Percentiles rank a stretch among this genome's conserved stretches.
These are phyloP conservation scores for Cheilosia urbana DNA, from an alignment of 2,888 invertebrate species.

Conservation along the genomic window DNA sequence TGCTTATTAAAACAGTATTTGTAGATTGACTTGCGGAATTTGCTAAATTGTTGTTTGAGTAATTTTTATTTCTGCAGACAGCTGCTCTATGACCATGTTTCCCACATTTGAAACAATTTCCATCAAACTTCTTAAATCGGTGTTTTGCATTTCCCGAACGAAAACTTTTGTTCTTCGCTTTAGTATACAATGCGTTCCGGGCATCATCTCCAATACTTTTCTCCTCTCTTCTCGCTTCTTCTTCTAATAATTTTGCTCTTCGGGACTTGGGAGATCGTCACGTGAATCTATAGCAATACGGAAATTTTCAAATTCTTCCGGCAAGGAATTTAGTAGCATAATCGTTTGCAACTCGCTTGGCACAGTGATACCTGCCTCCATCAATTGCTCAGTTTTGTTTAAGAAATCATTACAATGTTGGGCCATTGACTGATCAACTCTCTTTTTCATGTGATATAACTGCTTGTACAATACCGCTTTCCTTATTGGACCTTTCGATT, in stretches of 20 bases:
- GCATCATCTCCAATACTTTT: not conserved
- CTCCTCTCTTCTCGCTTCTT: conserved; percentile 23
- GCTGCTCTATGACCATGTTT: conserved; percentile 2
- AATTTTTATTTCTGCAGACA: conserved; percentile 7
- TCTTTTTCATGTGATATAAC: conserved; percentile 40
- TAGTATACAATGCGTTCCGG: not conserved
- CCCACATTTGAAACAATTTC: conserved; percentile 7
- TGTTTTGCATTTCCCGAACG: not conserved
- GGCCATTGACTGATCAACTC: conserved; percentile 12
- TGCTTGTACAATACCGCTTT: conserved; percentile 44
- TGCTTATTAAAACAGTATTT: not conserved
- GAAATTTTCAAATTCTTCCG: conserved; percentile 47
- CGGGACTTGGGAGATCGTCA: conserved; percentile 25
- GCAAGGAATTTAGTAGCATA: conserved; percentile 50
- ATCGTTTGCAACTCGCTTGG: conserved; percentile 41
- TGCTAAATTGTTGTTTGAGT: not conserved
- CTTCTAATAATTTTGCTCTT: conserved; percentile 26
- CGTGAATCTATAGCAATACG: conserved; percentile 41
- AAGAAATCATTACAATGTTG: conserved; percentile 35
- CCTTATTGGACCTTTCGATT: conserved; percentile 36
- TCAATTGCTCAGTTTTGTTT: conserved; percentile 24
- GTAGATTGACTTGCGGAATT: conserved; percentile 1
- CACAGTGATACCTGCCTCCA: conserved; percentile 36
- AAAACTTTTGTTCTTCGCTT: not conserved
- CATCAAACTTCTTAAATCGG: not conserved